Evolutionary conservation across 2,797 vertebrate genomes (phyloP).

Genomic region (Psittacula echo): DNA sequence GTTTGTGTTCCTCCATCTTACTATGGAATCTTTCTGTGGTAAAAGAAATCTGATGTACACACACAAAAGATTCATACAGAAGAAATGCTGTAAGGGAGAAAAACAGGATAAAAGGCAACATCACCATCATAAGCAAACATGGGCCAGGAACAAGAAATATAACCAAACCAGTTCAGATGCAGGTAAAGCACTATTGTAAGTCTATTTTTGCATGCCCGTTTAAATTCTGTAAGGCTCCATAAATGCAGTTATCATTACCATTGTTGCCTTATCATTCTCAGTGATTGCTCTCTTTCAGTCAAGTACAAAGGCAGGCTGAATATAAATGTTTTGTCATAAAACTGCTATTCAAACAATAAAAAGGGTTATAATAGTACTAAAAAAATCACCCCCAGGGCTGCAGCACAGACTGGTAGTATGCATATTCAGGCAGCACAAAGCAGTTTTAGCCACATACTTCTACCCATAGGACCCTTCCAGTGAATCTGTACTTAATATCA

Average conservation of each 20-base stretch:
- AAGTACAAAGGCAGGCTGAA: conserved; percentile 77
- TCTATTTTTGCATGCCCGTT: conserved; percentile 63
- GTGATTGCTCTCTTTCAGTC: conserved; percentile 77
- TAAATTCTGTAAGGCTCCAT: conserved; percentile 70
- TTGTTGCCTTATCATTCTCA: conserved; percentile 77
- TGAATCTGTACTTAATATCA: conserved; percentile 5
- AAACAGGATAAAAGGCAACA: not conserved
- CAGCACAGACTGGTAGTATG: conserved; percentile 51
- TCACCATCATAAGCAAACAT: conserved; percentile 11
- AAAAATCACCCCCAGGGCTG: conserved; percentile 74
- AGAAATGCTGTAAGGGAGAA: not conserved
- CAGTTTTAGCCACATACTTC: conserved; percentile 42
- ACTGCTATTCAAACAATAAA: conserved; percentile 81
- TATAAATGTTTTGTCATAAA: conserved; percentile 82
- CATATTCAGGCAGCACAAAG: conserved; percentile 56
- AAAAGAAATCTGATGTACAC: not conserved
- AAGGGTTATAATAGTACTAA: conserved; percentile 76
- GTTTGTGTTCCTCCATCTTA: not conserved
- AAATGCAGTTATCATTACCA: conserved; percentile 78
- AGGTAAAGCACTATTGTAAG: conserved; percentile 37
- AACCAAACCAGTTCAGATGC: conserved; percentile 27
- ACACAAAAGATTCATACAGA: not conserved
- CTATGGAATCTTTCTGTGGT: not conserved
- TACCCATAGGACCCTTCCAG: conserved; percentile 37
- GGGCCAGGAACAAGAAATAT: not conserved